Evolutionary conservation across 2,888 invertebrate genomes (phyloP), one percentile per base, ranked within the genome.

Genomic region (Eristalis arbustorum): DNA sequence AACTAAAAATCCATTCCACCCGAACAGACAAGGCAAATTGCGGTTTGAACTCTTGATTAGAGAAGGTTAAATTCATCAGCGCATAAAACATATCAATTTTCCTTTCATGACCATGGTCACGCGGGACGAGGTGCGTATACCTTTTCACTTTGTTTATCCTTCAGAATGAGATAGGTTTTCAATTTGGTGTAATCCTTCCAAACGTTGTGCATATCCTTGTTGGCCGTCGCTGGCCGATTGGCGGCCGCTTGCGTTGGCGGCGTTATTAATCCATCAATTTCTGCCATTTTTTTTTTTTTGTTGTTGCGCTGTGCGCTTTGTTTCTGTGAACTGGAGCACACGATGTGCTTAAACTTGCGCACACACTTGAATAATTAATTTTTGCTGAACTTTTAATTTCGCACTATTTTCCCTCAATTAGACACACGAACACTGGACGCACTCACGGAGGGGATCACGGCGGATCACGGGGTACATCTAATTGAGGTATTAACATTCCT

Each of bases 101-200:
- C n/a, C n/a, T 23, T 28, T 31, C 14, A 59, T 13, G 31, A 75
- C 25, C 11, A 49, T 18, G 49, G 49, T 8, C 49, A n/a, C n/a
- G 34, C 10, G 10, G 11, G 25, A 25, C 25, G 25, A 25, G n/a
- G 18, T n/a, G 1, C 18, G 1, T 42, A 64, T 81, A 92, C 92
- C 92, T 91, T 91, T 89, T 90, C 91, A 75, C 88, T 89, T 89
- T 91, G 90, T 88, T 91, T 91, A 88, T 92, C 91, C 89, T 92
- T 92, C 4, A 90, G 89, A 73, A 92, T 91, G 31, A 92, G 89
- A 90, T 92, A 92, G 1, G 91, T 92, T 88, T 92, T 92, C 10
- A 91, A 84, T 89, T 92, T 92, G 42, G 91, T 92, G 87, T 92
- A 92, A 90, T 92, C 91, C 90, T 89, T 92, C 91, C 91, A 91